Base-by-base conservation (phyloP, 2,113 vertebrate genomes). In the Ameiurus melas region DNA sequence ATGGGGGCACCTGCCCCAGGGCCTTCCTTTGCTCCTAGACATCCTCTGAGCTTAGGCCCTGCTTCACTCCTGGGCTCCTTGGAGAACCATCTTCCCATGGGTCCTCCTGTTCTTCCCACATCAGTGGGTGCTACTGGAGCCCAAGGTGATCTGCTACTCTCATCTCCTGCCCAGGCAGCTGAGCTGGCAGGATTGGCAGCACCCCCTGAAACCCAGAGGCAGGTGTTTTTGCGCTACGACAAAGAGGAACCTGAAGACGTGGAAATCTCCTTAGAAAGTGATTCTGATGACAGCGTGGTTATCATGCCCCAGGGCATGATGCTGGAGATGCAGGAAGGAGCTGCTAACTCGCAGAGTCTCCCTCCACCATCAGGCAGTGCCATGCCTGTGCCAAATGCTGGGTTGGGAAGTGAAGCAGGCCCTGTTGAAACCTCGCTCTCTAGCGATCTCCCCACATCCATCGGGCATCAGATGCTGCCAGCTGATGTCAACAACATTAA, bases 281-380 rank as follows among this genome's bases (percentile, higher is more conserved):
- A 98, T 93, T 97, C 97, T 0, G 97, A 97, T 2, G 97, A 98
- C 93, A 97, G 97, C 0, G 97, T 98, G 75, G 96, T 98, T 47
- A 98, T 98, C 0, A 96, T 98, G 25, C 97, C 97, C 0, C 96
- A 96, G 7, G 97, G 96, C 9, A 95, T 97, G 90, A 88, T 87
- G 89, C 89, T 90, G 62, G 91, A 84, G 89, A 68, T 92, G 84
- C 94, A 92, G 58, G 95, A 94, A 0, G 92, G 93, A 47, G 2
- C 85, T 0, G 75, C 64, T 27, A 90, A 89, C 79, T 36, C 86
- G 33, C 91, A 86, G 27, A 75, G 1, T 33, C 87, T 14, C 86
- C 91, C 89, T 53, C 92, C 0, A 82, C 92, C 78, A 90, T n/a
- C 89, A 13, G 88, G 57, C 86, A 71, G 57, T 83, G 51, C 89